Conservation (phyloP, 1,140 invertebrate genomes). For the Copidosoma floridanum region DNA sequence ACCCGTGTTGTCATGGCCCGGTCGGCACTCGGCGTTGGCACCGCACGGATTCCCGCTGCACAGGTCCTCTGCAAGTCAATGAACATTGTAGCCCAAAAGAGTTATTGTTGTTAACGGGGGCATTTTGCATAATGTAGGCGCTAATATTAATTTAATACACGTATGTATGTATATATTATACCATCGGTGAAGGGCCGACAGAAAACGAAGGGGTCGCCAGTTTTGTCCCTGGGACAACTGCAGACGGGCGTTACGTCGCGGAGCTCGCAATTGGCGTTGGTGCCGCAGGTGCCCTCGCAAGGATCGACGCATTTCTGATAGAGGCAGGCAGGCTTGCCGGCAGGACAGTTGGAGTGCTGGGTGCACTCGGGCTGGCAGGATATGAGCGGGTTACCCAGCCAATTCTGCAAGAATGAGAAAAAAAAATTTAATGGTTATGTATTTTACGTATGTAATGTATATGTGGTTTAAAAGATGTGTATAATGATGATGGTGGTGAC, state of each 20-base stretch:
- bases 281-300: slow-evolving; percentile 76
- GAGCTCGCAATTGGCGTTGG: slow-evolving; percentile 77
- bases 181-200: slow-evolving; percentile 77
- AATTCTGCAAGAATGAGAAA: slow-evolving; percentile 61
- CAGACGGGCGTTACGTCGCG: slow-evolving; percentile 75
- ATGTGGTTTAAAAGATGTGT: no score
- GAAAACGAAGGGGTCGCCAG: slow-evolving; percentile 78
- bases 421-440: no score
- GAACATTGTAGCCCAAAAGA: no score
- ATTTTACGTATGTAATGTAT: no score
- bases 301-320: slow-evolving; percentile 79
- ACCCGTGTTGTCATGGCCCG: slow-evolving; percentile 76
- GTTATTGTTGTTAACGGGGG: no score
- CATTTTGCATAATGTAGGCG: no score
- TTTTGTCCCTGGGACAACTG: slow-evolving; percentile 82
- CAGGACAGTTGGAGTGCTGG: slow-evolving; percentile 71
- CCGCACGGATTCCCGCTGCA: slow-evolving; percentile 85
- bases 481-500: slow-evolving; percentile 60
- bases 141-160: no score
- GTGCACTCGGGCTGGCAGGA: slow-evolving; percentile 76
- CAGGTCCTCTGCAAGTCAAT: slow-evolving; percentile 72
- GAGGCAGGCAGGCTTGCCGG: slow-evolving; percentile 73
- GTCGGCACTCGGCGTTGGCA: slow-evolving; percentile 75
- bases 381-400: slow-evolving; percentile 71
- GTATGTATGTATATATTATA: no score